phyloP scores from a whole-genome alignment of 2,797 vertebrate genomes.

The Sebastes alutus region DNA sequence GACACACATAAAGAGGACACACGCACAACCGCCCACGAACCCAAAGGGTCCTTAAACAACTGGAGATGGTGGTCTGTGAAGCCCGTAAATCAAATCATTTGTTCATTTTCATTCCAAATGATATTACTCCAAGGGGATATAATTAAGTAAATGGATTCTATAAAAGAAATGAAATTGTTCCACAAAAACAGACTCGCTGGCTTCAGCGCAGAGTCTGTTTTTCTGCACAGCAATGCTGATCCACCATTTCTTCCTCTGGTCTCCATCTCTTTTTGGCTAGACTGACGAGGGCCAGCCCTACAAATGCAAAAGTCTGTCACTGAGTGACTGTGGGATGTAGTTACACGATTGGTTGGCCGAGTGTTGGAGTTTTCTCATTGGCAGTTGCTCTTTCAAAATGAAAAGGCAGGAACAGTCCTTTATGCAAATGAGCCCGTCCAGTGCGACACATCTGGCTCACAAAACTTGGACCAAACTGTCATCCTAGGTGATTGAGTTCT shows the following conservation, averaged over 20 bases:
- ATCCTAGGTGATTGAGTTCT: too few relatives aligned
- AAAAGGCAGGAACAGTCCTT: too few relatives aligned
- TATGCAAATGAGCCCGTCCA: too few relatives aligned
- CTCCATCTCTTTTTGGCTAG: background rate
- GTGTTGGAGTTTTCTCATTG: too few relatives aligned
- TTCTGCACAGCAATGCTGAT: conserved; percentile 19
- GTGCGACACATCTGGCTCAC: too few relatives aligned
- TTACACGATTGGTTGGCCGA: too few relatives aligned
- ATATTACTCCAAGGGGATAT: conserved; percentile 49
- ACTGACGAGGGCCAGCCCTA: too few relatives aligned
- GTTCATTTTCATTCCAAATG: conserved; percentile 61
- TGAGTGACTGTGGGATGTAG: too few relatives aligned
- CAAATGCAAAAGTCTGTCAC: too few relatives aligned
- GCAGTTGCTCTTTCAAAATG: too few relatives aligned
- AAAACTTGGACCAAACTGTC: too few relatives aligned
- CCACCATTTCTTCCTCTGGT: background rate
- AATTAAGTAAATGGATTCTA: conserved; percentile 66
- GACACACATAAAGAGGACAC: conserved; percentile 17
- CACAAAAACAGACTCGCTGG: conserved; percentile 25
- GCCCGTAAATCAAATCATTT: conserved; percentile 62
- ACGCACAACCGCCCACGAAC: conserved; percentile 20
- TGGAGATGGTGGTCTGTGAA: conserved; percentile 42
- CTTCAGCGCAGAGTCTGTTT: conserved; percentile 9
- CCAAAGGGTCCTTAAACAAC: conserved; percentile 22
- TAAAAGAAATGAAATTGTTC: conserved; percentile 51